These are phyloP conservation scores for Aspidiotus destructor DNA, from an alignment of 2,888 invertebrate species.

Conservation along the genomic window DNA sequence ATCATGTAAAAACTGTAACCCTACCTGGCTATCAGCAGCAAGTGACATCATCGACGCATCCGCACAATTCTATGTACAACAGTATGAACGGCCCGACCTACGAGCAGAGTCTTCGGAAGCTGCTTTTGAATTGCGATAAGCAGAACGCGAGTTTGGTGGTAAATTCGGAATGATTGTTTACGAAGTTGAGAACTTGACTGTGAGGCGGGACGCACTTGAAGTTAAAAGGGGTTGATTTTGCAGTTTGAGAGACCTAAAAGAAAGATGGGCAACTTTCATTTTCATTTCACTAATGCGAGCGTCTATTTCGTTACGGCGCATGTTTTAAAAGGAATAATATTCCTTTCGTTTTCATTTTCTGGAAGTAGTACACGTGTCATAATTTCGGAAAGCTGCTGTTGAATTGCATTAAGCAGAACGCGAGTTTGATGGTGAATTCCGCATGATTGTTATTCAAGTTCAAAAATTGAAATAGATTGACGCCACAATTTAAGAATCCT, in stretches of 20 bases:
- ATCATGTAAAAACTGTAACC: background rate
- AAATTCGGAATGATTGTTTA: background rate
- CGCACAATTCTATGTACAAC: constrained; percentile 44
- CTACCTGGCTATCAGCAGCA: constrained; percentile 46
- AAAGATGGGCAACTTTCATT: no score
- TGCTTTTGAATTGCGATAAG: constrained; percentile 25
- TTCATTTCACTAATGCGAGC: no score
- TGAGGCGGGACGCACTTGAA: no score
- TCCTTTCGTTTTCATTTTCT: no score
- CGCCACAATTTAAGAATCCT: no score
- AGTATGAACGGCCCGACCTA: background rate
- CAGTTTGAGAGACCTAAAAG: no score
- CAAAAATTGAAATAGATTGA: no score
- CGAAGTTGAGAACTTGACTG: no score
- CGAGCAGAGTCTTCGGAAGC: constrained; percentile 26
- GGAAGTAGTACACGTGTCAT: no score
- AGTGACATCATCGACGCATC: constrained; percentile 57
- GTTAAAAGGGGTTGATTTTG: no score
- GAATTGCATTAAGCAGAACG: constrained; percentile 18
- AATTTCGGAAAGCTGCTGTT: constrained; percentile 27
- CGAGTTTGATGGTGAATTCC: background rate
- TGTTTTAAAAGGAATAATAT: no score
- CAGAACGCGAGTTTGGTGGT: background rate
- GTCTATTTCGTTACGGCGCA: no score
- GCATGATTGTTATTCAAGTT: background rate